phyloP scores from a whole-genome alignment of 1,140 invertebrate genomes.

The Drosophila lacertosa region DNA sequence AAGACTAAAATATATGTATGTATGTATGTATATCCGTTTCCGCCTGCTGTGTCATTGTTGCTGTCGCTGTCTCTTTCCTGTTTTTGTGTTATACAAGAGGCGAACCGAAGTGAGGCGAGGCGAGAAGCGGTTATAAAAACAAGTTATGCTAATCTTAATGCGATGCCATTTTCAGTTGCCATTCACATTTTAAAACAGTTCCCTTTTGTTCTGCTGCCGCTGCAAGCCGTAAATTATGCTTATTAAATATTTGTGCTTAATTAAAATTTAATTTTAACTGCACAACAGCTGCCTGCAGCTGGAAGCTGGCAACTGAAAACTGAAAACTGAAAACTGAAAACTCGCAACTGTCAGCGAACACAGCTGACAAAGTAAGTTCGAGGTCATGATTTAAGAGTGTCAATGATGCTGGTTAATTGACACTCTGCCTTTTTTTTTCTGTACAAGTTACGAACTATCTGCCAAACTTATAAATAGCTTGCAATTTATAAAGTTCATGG shows the following conservation, averaged over 20 bases:
- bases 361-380: slow-evolving; percentile 12
- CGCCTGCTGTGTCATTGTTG: slow-evolving; percentile 41
- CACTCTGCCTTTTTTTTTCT: neutral
- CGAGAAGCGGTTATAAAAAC: slow-evolving; percentile 46
- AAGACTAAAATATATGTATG: slow-evolving; percentile 30
- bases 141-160: slow-evolving; percentile 75
- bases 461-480: neutral
- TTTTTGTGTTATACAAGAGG: slow-evolving; percentile 35
- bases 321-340: neutral
- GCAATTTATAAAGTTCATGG: neutral
- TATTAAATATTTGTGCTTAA: slow-evolving; percentile 73
- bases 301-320: neutral
- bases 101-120: slow-evolving; percentile 34
- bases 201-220: slow-evolving; percentile 52
- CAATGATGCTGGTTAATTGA: neutral
- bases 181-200: slow-evolving; percentile 49
- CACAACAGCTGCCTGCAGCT: slow-evolving; percentile 19
- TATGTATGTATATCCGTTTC: slow-evolving; percentile 63
- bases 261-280: slow-evolving; percentile 65
- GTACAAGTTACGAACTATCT: neutral
- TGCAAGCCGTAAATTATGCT: slow-evolving; percentile 56
- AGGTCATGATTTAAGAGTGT: neutral
- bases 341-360: neutral
- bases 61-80: slow-evolving; percentile 28
- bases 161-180: slow-evolving; percentile 43